Evolutionary conservation across 1,140 invertebrate genomes (phyloP).

Genomic region (Drosophila bocki): DNA sequence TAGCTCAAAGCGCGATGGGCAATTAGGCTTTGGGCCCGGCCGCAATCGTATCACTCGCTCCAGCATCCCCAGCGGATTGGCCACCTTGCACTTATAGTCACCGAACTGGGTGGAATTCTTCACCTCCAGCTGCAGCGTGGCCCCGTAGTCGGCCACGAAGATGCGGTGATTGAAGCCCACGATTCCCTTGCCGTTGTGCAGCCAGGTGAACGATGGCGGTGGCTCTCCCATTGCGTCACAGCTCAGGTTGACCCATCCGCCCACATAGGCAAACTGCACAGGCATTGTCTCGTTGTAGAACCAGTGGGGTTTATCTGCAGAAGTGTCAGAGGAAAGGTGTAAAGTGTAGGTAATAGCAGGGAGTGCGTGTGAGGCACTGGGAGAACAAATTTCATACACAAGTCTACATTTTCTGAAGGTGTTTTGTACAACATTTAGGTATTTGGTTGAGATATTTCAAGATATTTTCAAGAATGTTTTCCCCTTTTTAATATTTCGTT

Average conservation of each 20-base stretch:
- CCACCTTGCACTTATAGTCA: constrained; percentile 87
- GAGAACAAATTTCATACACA: neutral
- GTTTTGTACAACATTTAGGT: too few species aligned
- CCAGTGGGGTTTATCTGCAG: constrained; percentile 77
- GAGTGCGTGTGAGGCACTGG: neutral
- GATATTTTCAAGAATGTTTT: too few species aligned
- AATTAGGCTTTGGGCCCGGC: constrained; percentile 85
- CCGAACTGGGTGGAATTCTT: constrained; percentile 86
- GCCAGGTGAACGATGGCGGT: constrained; percentile 87
- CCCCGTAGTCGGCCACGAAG: constrained; percentile 84
- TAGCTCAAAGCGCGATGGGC: constrained; percentile 83
- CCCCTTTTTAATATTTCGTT: neutral
- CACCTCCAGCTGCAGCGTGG: constrained; percentile 85
- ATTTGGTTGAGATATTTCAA: too few species aligned
- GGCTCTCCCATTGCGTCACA: constrained; percentile 87
- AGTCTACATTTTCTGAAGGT: too few species aligned
- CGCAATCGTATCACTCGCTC: constrained; percentile 86
- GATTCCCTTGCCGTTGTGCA: constrained; percentile 81
- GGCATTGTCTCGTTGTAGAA: constrained; percentile 77
- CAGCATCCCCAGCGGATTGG: constrained; percentile 86
- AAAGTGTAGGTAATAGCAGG: neutral
- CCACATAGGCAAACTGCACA: constrained; percentile 85
- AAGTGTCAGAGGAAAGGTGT: neutral
- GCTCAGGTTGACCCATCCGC: constrained; percentile 86
- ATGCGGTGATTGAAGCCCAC: constrained; percentile 80